Percentiles rank a stretch among this genome's conserved stretches.
Conservation (phyloP, 1,140 invertebrate genomes). For the Phenacoccus solenopsis region DNA sequence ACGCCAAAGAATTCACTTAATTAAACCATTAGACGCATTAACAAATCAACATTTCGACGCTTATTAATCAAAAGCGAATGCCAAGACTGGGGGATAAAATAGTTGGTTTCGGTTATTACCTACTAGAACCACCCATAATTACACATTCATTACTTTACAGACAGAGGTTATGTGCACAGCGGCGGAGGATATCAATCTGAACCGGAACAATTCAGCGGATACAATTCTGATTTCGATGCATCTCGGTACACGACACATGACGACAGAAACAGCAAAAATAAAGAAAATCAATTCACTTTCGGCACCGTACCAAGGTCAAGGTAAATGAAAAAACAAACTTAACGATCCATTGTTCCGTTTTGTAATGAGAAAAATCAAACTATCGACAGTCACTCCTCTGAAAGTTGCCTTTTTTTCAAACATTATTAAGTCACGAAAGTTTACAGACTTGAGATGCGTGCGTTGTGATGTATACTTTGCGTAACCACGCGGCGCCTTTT, state of each 20-base stretch:
- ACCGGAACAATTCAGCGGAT: conserved; percentile 48
- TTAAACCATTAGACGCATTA: too few relatives aligned
- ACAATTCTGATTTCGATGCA: conserved; percentile 39
- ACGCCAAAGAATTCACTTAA: too few relatives aligned
- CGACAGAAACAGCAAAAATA: conserved; percentile 41
- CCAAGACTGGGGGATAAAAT: too few relatives aligned
- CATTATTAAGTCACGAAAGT: too few relatives aligned
- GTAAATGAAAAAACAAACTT: conserved; percentile 22
- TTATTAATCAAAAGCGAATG: too few relatives aligned
- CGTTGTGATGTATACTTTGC: too few relatives aligned
- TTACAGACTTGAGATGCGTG: too few relatives aligned
- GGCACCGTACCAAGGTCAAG: conserved; percentile 39
- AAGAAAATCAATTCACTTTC: conserved; percentile 40
- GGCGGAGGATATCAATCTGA: conserved; percentile 58
- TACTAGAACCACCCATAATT: background rate
- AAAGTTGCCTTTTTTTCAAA: too few relatives aligned
- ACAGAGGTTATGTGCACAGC: conserved; percentile 8
- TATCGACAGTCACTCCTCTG: too few relatives aligned
- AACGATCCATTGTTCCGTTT: background rate
- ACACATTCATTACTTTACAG: background rate
- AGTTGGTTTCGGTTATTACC: too few relatives aligned
- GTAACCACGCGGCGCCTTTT: background rate
- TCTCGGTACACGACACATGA: conserved; percentile 42
- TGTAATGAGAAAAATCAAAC: background rate
- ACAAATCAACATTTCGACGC: too few relatives aligned